Evolutionary conservation across 2,113 vertebrate genomes (phyloP).

Genomic region (Apteryx owenii): DNA sequence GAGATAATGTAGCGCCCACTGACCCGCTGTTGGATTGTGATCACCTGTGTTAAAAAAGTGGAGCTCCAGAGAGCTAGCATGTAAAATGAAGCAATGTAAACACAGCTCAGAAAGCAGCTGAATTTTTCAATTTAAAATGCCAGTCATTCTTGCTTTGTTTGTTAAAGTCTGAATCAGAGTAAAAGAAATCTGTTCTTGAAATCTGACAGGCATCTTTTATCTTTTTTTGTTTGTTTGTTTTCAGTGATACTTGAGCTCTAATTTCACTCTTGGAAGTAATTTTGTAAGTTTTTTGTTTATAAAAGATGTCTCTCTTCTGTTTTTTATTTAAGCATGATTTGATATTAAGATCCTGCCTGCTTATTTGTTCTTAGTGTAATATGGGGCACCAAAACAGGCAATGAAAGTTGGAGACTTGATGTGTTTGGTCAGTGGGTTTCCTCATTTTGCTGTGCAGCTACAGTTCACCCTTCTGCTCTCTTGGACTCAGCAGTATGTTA

Average conservation of each 20-base stretch:
- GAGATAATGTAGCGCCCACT: not conserved
- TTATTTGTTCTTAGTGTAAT: not conserved
- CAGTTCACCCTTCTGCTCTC: not conserved
- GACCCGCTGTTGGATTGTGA: not conserved
- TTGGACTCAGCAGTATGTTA: not conserved
- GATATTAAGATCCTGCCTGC: not conserved
- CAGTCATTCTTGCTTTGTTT: rapidly evolving
- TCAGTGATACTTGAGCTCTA: not conserved
- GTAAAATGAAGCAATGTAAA: not conserved
- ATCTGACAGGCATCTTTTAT: not conserved
- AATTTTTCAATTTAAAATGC: not conserved
- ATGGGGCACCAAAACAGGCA: not conserved
- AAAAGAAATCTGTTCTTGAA: not conserved
- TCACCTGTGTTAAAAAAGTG: not conserved
- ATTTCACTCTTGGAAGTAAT: not conserved
- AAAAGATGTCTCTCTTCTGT: not conserved
- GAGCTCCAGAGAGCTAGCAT: not conserved
- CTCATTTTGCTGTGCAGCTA: not conserved
- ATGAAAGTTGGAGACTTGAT: not conserved
- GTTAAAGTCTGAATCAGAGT: not conserved
- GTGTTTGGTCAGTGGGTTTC: not conserved
- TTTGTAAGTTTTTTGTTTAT: not conserved
- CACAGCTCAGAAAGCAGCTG: not conserved
- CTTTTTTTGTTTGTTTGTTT: not conserved
- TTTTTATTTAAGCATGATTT: not conserved